These are phyloP conservation scores for Calonectris borealis DNA, from an alignment of 2,113 vertebrate species.

Conservation along the genomic window DNA sequence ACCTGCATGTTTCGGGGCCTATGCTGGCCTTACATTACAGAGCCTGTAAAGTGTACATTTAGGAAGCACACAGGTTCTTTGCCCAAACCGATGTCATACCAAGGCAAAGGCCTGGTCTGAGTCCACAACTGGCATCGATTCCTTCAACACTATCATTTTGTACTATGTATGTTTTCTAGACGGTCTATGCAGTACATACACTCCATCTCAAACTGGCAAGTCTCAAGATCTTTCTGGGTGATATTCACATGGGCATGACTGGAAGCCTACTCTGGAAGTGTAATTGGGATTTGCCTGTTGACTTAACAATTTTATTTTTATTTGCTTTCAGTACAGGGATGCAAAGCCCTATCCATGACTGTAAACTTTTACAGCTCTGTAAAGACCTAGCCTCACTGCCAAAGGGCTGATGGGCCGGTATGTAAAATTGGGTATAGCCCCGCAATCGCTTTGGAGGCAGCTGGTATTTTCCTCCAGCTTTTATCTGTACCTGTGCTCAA, in stretches of 20 bases:
- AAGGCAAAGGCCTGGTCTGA: background rate
- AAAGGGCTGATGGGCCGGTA: background rate
- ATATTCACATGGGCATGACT: background rate
- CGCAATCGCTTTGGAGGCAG: background rate
- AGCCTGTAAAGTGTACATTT: background rate
- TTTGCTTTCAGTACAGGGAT: background rate
- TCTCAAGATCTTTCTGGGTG: background rate
- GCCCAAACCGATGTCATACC: background rate
- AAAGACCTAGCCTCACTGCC: background rate
- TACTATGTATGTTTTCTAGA: background rate
- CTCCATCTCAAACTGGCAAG: background rate
- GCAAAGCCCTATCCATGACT: background rate
- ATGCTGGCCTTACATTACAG: background rate
- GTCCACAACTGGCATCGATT: background rate
- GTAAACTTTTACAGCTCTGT: background rate
- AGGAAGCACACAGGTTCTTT: background rate
- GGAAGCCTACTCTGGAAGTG: background rate
- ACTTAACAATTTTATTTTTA: background rate
- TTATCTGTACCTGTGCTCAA: background rate
- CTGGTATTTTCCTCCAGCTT: background rate
- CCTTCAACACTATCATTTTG: background rate
- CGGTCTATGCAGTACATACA: background rate
- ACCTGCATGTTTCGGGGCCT: background rate
- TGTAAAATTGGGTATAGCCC: background rate
- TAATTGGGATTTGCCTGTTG: background rate